phyloP scores from a whole-genome alignment of 2,888 invertebrate species.

The Tenthredo distinguenda region DNA sequence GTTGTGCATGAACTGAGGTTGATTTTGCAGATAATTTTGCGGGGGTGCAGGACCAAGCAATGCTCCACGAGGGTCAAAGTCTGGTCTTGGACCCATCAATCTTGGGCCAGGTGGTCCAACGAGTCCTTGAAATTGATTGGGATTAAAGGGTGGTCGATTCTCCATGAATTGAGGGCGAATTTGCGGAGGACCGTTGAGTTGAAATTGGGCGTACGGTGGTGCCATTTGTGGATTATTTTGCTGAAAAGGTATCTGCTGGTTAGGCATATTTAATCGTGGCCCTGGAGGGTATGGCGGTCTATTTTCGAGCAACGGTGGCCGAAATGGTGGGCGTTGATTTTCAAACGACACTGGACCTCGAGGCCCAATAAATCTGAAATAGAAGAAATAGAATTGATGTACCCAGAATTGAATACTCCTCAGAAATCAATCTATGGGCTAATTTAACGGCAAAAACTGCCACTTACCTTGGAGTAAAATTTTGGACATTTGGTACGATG shows the following conservation, averaged over 20 bases:
- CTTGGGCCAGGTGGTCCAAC: conserved; percentile 65
- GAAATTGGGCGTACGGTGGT: conserved; percentile 44
- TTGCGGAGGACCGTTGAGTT: conserved; percentile 59
- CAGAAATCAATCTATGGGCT: no score
- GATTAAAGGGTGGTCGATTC: conserved; percentile 64
- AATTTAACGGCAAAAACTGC: background rate
- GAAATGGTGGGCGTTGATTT: conserved; percentile 60
- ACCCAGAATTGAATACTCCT: background rate
- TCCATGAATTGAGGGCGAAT: conserved; percentile 65
- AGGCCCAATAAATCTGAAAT: conserved; percentile 58
- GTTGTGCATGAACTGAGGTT: conserved; percentile 58
- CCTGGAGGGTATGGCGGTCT: conserved; percentile 67
- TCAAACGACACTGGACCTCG: conserved; percentile 61
- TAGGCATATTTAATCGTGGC: conserved; percentile 62
- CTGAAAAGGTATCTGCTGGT: conserved; percentile 67
- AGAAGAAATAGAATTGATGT: background rate
- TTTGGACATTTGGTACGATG: conserved; percentile 63
- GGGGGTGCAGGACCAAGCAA: conserved; percentile 58
- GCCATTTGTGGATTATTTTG: conserved; percentile 59
- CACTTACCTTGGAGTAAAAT: conserved; percentile 67
- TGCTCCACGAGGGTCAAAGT: conserved; percentile 68
- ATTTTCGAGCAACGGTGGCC: conserved; percentile 69
- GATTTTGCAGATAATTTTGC: conserved; percentile 67
- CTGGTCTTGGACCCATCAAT: conserved; percentile 65
- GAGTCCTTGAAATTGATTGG: conserved; percentile 65